Base-by-base conservation (phyloP, 2,113 vertebrate genomes). In the Dasypus novemcinctus region DNA sequence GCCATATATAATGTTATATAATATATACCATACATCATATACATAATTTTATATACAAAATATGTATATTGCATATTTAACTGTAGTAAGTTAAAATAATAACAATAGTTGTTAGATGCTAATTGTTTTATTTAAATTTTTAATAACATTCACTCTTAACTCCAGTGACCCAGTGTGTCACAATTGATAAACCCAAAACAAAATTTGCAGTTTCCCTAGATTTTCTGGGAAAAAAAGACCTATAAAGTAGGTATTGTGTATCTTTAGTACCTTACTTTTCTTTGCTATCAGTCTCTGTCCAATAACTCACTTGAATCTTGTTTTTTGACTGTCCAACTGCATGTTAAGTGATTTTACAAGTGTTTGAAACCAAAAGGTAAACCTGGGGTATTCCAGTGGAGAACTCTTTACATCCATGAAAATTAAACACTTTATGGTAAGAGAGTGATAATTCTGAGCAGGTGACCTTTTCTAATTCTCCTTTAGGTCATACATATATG, bases 401-500 rank as follows among this genome's bases (percentile, higher is more conserved):
- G 46, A 57, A 23, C 43, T 49, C 31, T n/a, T 72, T 20, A 80
- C 36, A 66, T 25, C 29, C 43, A 59, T 10, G 38, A 25, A 49
- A 27, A 21, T 85, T 85, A 41, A 64, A 20, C 31, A 78, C 31
- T 38, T 11, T n/a, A 20, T 27, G 20, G 29, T 59, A 33, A 52
- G n/a, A 81, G 7, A 43, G 21, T 68, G 20, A 23, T 13, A n/a
- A 4, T 29, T 63, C 83, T 38, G 25, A 41, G 3, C 29, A 49
- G 41, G 46, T 5, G 5, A 33, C 11, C 72, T 33, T 29, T 17
- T 33, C 63, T 20, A 1, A 4, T 38, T 52, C 29, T 78, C 57
- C 25, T 36, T 2, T 18, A n/a, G 1, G 33, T 27, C 41, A 17
- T 0, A 10, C 1, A 8, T 0, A 1, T 52, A 18, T 20, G 49